A percentile compares a stretch with the other conserved stretches of the same genome.
phyloP scores from a whole-genome alignment of 2,113 vertebrate genomes.

The Bos indicus region DNA sequence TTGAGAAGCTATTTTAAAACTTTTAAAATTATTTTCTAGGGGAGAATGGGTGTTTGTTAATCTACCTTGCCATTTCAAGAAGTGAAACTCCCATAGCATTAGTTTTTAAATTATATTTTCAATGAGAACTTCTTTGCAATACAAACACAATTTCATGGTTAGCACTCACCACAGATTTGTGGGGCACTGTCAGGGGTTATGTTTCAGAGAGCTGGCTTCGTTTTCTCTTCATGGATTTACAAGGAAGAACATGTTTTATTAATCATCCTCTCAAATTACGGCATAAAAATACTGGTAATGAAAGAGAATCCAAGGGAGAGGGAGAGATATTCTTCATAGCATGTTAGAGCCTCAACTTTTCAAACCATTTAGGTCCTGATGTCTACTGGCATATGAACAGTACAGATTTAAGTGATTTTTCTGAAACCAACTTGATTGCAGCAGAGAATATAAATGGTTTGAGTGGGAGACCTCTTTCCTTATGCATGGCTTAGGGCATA shows the following conservation, averaged over 20 bases:
- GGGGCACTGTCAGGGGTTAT: not conserved
- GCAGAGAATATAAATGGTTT: not conserved
- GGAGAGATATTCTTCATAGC: not conserved
- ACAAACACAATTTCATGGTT: not conserved
- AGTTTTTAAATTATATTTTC: not conserved
- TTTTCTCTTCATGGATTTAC: not conserved
- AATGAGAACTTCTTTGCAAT: not conserved
- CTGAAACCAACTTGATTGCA: not conserved
- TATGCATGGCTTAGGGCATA: not conserved
- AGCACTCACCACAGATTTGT: not conserved
- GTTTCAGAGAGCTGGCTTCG: not conserved
- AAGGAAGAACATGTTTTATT: not conserved
- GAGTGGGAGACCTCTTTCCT: not conserved
- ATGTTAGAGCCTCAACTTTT: not conserved
- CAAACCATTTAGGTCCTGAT: not conserved
- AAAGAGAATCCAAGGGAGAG: not conserved
- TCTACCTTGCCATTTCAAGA: not conserved
- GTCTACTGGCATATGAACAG: not conserved
- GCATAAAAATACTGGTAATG: not conserved
- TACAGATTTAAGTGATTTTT: not conserved
- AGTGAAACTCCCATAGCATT: not conserved
- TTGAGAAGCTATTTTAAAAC: not conserved
- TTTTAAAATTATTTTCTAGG: not conserved
- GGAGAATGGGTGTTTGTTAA: not conserved
- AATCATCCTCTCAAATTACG: not conserved